A percentile compares a stretch with the other conserved stretches of the same genome.
Conservation (phyloP, 2,888 invertebrate species). For the Melieria picta region DNA sequence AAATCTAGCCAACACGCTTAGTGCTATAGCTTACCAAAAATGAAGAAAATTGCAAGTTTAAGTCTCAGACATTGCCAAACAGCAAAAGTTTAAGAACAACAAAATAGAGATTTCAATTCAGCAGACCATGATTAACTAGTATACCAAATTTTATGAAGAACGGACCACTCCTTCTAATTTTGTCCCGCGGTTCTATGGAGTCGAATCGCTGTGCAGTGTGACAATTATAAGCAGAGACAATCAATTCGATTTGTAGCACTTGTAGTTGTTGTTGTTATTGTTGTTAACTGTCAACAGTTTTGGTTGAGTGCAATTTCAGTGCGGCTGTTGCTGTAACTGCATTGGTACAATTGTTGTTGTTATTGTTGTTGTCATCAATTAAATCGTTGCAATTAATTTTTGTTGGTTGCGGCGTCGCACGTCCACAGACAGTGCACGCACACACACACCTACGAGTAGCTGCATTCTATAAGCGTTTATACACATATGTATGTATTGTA, state of each 20-base stretch:
- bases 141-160: no score
- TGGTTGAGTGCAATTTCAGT: not conserved
- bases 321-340: not conserved
- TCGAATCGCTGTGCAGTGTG: not conserved
- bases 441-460: no score
- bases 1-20: no score
- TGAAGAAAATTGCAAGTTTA: no score
- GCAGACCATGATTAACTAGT: no score
- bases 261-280: conserved; percentile 9
- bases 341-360: not conserved
- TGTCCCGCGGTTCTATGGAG: no score
- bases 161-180: no score
- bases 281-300: conserved; percentile 26
- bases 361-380: conserved; percentile 3
- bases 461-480: not conserved
- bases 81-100: no score
- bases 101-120: no score
- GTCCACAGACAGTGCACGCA: not conserved
- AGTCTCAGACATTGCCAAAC: no score
- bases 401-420: not conserved
- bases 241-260: not conserved
- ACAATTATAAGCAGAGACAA: not conserved
- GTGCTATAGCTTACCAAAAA: no score
- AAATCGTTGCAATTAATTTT: conserved; percentile 28
- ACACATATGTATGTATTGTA: not conserved